phyloP scores from a whole-genome alignment of 2,113 vertebrate genomes.

The Pelobates fuscus region DNA sequence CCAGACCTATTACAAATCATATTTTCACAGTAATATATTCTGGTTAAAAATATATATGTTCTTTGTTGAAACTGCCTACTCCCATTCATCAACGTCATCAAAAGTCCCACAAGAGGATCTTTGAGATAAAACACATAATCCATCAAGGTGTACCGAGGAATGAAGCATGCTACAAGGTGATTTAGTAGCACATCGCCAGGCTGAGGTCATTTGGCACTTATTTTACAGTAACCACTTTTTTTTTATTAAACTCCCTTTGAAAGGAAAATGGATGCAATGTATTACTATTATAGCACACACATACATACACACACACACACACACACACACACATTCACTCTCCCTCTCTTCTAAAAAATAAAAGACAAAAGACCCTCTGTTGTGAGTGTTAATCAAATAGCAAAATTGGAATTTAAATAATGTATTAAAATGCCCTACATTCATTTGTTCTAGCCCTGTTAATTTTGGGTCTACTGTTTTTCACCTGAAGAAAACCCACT shows the following conservation, averaged over 20 bases:
- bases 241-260: slow-evolving; percentile 9
- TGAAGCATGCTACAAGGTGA: slow-evolving; percentile 48
- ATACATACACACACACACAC: too few relatives aligned
- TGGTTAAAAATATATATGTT: slow-evolving; percentile 37
- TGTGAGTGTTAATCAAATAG: too few relatives aligned
- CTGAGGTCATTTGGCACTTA: slow-evolving; percentile 43
- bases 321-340: too few relatives aligned
- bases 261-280: neutral
- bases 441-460: too few relatives aligned
- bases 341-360: too few relatives aligned
- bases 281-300: too few relatives aligned
- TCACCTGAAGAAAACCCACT: too few relatives aligned
- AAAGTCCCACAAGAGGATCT: slow-evolving; percentile 48
- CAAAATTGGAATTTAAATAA: too few relatives aligned
- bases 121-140: slow-evolving; percentile 43
- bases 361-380: too few relatives aligned
- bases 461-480: too few relatives aligned
- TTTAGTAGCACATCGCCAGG: slow-evolving; percentile 40
- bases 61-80: slow-evolving; percentile 23
- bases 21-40: slow-evolving; percentile 28
- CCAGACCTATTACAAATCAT: slow-evolving; percentile 24
- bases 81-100: slow-evolving; percentile 48
- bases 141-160: slow-evolving; percentile 43
- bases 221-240: slow-evolving; percentile 27
- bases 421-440: too few relatives aligned